Evolutionary conservation across 2,113 vertebrate species (phyloP), one percentile per base, ranked within the genome.

Genomic region (Regulus satrapa): DNA sequence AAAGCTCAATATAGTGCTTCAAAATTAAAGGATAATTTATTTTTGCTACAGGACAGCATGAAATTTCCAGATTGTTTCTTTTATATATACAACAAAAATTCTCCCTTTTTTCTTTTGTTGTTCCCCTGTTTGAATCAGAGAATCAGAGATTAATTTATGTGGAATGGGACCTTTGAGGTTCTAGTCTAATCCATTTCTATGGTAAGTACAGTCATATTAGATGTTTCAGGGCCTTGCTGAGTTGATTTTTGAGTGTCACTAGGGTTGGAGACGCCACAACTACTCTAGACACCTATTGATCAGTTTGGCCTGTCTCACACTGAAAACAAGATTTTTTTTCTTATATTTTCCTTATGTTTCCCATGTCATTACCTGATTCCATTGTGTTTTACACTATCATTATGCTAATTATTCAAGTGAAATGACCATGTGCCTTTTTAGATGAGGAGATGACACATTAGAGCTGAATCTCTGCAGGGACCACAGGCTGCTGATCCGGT

Each of bases 11-110:
- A 67, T 19, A 24, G 41, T 84, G 11, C 21, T 94, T 92, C 64
- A 85, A 12, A 21, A 52, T 85, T 88, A 88, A 63, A 73, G 61
- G 26, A 79, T 40, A 81, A 85, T 93, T 82, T 92, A 45, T 89
- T 88, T 93, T 94, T 6, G 1, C 45, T 52, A 26, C 46, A 78
- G 56, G 29, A 74, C 34, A 75, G 34, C 46, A 45, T 66, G 41
- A 81, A 45, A 86, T 71, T 84, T 83, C 26, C 43, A 74, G 21
- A 67, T 75, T 67, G 67, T 28, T 81, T 84, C 40, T 85, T 88
- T 94, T 73, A 68, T 19, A 32, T 10, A 32, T 4, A 73, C 34
- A 61, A 21, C 4, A 95, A 54, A 2, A 40, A 32, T 90, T 75
- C 10, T 55, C 8, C 10, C 3, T n/a, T 59, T 78, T 9, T 2